A percentile compares a stretch with the other conserved stretches of the same genome.
phyloP scores from a whole-genome alignment of 1,140 invertebrate genomes.

The Heliconius congener region DNA sequence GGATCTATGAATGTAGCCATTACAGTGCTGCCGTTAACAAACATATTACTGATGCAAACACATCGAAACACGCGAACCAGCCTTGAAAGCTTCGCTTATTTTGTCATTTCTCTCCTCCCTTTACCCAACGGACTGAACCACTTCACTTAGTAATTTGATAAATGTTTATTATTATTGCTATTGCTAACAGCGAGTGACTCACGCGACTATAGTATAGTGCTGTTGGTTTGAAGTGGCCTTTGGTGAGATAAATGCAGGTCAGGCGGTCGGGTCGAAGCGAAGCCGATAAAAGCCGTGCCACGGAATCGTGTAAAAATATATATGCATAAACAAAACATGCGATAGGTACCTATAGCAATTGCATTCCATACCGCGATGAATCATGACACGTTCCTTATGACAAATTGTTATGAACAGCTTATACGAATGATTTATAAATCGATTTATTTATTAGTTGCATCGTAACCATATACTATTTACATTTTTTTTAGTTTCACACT shows the following conservation, averaged over 20 bases:
- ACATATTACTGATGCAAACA: slow-evolving; percentile 80
- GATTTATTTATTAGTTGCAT: background rate
- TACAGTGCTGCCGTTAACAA: slow-evolving; percentile 72
- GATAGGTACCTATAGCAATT: background rate
- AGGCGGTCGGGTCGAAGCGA: slow-evolving; percentile 41
- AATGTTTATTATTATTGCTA: slow-evolving; percentile 74
- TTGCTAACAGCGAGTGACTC: slow-evolving; percentile 63
- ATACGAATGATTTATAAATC: slow-evolving; percentile 11
- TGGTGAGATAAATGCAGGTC: slow-evolving; percentile 53
- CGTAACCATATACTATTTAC: too few relatives aligned
- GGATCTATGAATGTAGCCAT: slow-evolving; percentile 75
- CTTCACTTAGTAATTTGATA: slow-evolving; percentile 71
- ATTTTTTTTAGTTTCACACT: too few relatives aligned
- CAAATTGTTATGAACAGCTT: slow-evolving; percentile 34
- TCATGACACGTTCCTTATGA: slow-evolving; percentile 32
- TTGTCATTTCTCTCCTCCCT: slow-evolving; percentile 68
- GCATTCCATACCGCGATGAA: slow-evolving; percentile 15
- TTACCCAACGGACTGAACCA: slow-evolving; percentile 51
- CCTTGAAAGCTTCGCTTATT: slow-evolving; percentile 76
- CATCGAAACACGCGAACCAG: slow-evolving; percentile 71
- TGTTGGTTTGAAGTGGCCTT: slow-evolving; percentile 43
- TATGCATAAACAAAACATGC: slow-evolving; percentile 16
- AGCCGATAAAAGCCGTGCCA: slow-evolving; percentile 44
- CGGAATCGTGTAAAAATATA: slow-evolving; percentile 36
- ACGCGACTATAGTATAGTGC: slow-evolving; percentile 44